phyloP scores from a whole-genome alignment of 2,797 vertebrate species.

The Taeniopygia guttata region DNA sequence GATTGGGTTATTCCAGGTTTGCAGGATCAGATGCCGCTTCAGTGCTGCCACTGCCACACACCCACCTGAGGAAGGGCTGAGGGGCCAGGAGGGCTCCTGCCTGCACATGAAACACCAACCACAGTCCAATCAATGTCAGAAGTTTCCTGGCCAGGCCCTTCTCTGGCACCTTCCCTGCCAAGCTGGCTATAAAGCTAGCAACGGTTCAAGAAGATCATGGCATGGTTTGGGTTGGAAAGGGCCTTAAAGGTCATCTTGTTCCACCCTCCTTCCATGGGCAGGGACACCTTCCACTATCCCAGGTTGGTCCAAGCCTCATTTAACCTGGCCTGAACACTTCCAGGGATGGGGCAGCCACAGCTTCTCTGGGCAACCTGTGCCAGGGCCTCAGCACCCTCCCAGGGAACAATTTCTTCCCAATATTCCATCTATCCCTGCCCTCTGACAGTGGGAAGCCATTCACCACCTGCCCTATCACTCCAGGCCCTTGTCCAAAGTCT shows the following conservation, averaged over 20 bases:
- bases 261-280: not conserved
- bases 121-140: not conserved
- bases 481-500: not conserved
- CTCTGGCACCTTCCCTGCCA: not conserved
- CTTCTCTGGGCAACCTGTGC: not conserved
- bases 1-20: not conserved
- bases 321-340: not conserved
- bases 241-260: not conserved
- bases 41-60: not conserved
- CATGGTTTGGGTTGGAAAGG: not conserved
- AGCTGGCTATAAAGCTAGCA: not conserved
- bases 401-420: not conserved
- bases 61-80: not conserved
- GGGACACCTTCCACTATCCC: not conserved
- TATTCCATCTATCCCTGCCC: not conserved
- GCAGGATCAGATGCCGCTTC: not conserved
- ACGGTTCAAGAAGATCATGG: not conserved
- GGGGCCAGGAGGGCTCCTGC: not conserved
- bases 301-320: not conserved
- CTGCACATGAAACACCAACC: not conserved
- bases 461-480: not conserved
- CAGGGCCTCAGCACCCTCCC: not conserved
- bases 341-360: not conserved
- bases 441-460: not conserved
- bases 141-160: not conserved